phyloP scores from a whole-genome alignment of 2,797 vertebrate species.

The Ctenosaura bakeri region DNA sequence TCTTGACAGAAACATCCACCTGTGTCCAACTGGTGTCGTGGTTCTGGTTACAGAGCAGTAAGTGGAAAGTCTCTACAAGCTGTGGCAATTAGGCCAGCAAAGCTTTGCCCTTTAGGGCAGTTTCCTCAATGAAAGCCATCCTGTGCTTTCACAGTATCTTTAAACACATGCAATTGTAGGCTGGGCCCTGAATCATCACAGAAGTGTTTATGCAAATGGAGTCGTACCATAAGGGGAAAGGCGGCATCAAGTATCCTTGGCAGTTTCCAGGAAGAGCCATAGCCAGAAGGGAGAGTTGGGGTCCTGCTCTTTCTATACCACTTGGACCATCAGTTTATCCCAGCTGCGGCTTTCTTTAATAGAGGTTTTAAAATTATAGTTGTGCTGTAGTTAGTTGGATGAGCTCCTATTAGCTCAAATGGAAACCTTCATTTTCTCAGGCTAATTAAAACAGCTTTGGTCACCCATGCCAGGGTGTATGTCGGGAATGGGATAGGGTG shows the following conservation, averaged over 20 bases:
- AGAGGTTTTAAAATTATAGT: too few relatives aligned
- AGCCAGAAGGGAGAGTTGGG: neutral
- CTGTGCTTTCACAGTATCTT: neutral
- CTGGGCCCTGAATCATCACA: neutral
- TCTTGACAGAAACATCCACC: neutral
- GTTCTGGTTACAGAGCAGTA: neutral
- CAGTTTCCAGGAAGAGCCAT: neutral
- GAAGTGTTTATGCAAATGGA: neutral
- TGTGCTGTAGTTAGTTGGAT: too few relatives aligned
- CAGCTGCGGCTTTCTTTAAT: neutral
- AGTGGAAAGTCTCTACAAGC: neutral
- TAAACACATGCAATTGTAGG: neutral
- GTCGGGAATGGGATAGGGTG: too few relatives aligned
- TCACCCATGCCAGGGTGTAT: too few relatives aligned
- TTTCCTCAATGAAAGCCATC: neutral
- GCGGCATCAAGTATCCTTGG: neutral
- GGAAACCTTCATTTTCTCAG: too few relatives aligned
- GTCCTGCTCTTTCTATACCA: neutral
- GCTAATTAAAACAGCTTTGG: too few relatives aligned
- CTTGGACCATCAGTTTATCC: neutral
- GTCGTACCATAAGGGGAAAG: neutral
- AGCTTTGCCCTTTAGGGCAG: neutral
- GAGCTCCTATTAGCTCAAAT: too few relatives aligned
- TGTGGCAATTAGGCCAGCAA: neutral
- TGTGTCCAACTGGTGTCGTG: neutral